Conservation (phyloP, 2,888 invertebrate genomes). For the Bombylius discolor region DNA sequence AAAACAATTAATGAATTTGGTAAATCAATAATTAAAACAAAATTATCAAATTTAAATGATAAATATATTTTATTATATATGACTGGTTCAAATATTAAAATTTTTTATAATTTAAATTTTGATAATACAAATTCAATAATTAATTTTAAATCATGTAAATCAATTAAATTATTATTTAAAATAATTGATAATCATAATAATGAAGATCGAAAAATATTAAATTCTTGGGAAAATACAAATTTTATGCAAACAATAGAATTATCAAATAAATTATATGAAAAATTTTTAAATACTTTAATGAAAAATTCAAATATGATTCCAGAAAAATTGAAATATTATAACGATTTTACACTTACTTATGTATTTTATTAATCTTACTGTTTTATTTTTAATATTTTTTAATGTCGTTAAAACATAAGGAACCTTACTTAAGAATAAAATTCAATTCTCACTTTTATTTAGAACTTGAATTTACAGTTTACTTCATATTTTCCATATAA, state of each 20-base stretch:
- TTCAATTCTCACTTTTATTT: not conserved
- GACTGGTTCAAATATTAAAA: constrained; percentile 7
- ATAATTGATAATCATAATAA: not conserved
- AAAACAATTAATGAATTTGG: not conserved
- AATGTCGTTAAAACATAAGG: not conserved
- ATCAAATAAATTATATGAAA: constrained; percentile 6
- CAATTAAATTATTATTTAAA: constrained; percentile 7
- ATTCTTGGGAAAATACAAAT: constrained; percentile 9
- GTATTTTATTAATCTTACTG: constrained; percentile 1
- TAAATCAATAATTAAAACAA: constrained; percentile 8
- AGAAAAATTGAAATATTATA: constrained; percentile 6
- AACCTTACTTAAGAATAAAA: not conserved
- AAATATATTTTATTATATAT: constrained; percentile 7
- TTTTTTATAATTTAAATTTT: constrained; percentile 1
- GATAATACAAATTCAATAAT: not conserved
- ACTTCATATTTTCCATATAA: not conserved
- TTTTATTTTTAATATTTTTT: not conserved
- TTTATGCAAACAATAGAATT: constrained; percentile 6
- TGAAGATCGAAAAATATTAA: constrained; percentile 1
- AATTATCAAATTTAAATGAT: constrained; percentile 6
- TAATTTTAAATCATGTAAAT: not conserved
- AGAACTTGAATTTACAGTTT: not conserved
- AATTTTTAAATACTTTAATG: constrained; percentile 2
- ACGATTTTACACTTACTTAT: constrained; percentile 8
- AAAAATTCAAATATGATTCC: constrained; percentile 6